Evolutionary conservation across 2,797 vertebrate species (phyloP).

Genomic region (Esox lucius): DNA sequence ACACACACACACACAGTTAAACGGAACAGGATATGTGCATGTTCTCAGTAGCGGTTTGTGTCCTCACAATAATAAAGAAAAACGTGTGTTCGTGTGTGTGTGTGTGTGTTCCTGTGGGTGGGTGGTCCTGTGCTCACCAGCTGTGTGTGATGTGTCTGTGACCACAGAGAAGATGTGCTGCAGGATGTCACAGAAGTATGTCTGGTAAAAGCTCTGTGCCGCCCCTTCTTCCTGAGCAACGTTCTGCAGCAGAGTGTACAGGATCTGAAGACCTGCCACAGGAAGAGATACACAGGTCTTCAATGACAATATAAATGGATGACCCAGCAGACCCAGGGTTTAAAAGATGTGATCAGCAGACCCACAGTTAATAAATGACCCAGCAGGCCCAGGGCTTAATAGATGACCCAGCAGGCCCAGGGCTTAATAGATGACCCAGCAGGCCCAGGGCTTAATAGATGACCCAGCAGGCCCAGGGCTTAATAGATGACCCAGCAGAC

Average conservation of each 20-base stretch:
- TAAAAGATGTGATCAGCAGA: no score
- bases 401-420: no score
- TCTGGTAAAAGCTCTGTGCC: slow-evolving; percentile 98
- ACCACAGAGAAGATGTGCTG: slow-evolving; percentile 99
- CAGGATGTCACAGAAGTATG: slow-evolving; percentile 97
- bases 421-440: no score
- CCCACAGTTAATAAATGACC: no score
- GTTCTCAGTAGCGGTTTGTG: neutral
- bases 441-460: no score
- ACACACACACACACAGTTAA: neutral
- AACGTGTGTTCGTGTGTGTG: neutral
- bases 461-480: no score
- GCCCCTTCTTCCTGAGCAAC: slow-evolving; percentile 97
- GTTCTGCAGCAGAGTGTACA: slow-evolving; percentile 96
- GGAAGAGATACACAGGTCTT: neutral
- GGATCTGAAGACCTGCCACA: slow-evolving; percentile 87
- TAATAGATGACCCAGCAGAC: no score
- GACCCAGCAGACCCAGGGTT: no score
- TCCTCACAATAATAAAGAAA: neutral
- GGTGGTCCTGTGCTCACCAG: slow-evolving; percentile 42
- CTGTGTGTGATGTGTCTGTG: slow-evolving; percentile 97
- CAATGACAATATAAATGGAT: no score
- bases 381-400: no score
- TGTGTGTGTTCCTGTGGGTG: no score
- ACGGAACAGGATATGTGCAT: no score